Percentiles rank a stretch among this genome's conserved stretches.
These are phyloP conservation scores for Lamprologus speciosus DNA, from an alignment of 2,113 vertebrate genomes.

Conservation along the genomic window DNA sequence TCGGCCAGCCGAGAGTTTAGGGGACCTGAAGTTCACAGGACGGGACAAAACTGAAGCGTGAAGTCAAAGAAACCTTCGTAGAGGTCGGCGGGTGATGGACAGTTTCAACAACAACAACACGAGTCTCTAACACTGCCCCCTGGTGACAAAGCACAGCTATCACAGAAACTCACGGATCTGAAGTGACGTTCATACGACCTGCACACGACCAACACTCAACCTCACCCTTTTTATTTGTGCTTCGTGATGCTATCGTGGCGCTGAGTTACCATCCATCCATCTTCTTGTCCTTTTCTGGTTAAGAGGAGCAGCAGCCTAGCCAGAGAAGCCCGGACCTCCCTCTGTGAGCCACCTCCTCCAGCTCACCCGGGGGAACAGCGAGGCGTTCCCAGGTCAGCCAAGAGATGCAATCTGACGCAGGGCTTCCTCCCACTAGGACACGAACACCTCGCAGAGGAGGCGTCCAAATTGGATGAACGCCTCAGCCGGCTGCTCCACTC, in stretches of 20 bases:
- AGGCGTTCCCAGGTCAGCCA: background rate
- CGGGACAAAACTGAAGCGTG: background rate
- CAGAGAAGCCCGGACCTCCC: background rate
- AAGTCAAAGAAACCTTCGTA: background rate
- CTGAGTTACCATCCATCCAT: background rate
- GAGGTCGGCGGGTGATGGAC: background rate
- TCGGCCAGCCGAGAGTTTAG: background rate
- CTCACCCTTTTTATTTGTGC: background rate
- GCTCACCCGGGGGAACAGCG: background rate
- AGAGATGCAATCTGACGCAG: background rate
- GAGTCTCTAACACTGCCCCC: background rate
- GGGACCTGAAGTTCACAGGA: background rate
- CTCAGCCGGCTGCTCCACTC: background rate
- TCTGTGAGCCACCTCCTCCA: background rate
- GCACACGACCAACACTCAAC: background rate
- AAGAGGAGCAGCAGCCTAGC: background rate
- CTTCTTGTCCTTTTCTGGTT: background rate
- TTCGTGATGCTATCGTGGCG: rapidly evolving
- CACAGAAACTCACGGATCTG: background rate
- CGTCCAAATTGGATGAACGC: background rate
- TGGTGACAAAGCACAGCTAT: background rate
- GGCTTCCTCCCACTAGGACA: background rate
- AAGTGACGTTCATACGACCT: background rate
- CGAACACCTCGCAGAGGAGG: background rate
- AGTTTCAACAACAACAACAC: background rate